Evolutionary conservation across 2,888 invertebrate genomes (phyloP).

Genomic region (Digitonthophagus gazella): DNA sequence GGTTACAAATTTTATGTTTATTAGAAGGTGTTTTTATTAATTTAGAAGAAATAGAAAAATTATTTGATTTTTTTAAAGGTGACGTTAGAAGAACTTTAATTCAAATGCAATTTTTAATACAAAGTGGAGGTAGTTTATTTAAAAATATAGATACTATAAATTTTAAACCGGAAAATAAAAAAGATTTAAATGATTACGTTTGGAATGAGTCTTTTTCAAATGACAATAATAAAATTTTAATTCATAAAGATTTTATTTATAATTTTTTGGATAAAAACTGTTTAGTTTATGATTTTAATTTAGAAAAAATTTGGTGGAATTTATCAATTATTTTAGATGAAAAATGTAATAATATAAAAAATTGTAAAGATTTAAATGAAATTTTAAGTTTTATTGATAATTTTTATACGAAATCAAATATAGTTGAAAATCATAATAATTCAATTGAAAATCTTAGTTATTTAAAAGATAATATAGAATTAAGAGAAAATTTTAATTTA

Average conservation of each 20-base stretch:
- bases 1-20: slow-evolving; percentile 68
- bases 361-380: background rate
- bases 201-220: too few species aligned
- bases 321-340: slow-evolving; percentile 34
- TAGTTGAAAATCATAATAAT: background rate
- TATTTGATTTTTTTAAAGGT: slow-evolving; percentile 62
- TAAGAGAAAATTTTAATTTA: slow-evolving; percentile 28
- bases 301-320: slow-evolving; percentile 43
- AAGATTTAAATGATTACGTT: background rate
- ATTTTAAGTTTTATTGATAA: background rate
- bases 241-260: slow-evolving; percentile 20
- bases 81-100: slow-evolving; percentile 72
- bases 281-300: slow-evolving; percentile 7
- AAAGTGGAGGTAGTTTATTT: slow-evolving; percentile 48
- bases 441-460: background rate
- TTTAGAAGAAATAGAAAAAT: slow-evolving; percentile 52
- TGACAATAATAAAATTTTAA: slow-evolving; percentile 19
- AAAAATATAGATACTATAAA: background rate
- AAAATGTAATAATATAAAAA: slow-evolving; percentile 1
- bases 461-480: slow-evolving; percentile 45
- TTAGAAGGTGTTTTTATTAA: slow-evolving; percentile 61
- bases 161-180: background rate
- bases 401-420: slow-evolving; percentile 1
- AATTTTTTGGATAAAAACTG: slow-evolving; percentile 13
- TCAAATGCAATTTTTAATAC: slow-evolving; percentile 70